Evolutionary conservation across 2,797 vertebrate genomes (phyloP), one percentile per base, ranked within the genome.

Genomic region (Labroides dimidiatus): DNA sequence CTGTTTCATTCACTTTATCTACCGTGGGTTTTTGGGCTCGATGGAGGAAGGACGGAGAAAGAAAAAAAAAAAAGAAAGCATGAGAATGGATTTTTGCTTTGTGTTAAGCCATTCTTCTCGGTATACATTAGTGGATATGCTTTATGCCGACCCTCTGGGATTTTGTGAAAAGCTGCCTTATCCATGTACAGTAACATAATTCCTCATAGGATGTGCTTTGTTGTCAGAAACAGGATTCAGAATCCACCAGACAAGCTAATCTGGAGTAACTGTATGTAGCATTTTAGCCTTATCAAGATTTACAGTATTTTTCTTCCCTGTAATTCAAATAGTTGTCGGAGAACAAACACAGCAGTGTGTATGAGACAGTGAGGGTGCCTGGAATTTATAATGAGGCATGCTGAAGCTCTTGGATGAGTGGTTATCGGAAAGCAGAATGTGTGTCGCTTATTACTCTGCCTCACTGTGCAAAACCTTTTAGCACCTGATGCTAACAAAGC

Each of bases 161-260:
- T 65, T n/a, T 57, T 19, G 6, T 83, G 78, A 84, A 79, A 84
- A 68, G 65, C 64, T 59, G 55, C 54, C 69, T 84, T 77, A 80
- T 84, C 63, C 64, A 27, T 75, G 78, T 64, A 65, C 37, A 39
- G 37, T 14, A 14, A 55, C 42, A 61, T 72, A 56, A 80, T 69
- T 84, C 75, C 44, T 73, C 74, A 64, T 54, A 56, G 68, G 30
- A 41, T 23, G 30, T 48, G 65, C 77, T 84, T 82, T 85, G 56
- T 84, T 79, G 68, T 77, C 67, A 69, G 39, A 78, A 78, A 85
- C 69, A 64, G 81, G 81, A 87, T 79, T 85, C 57, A 36, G 72
- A 9, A 41, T 84, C 80, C 77, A 83, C 69, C 73, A 33, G 78
- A 87, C 65, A 15, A 70, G 61, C 80, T 86, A 86, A 91, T 84